A percentile compares a stretch with the other conserved stretches of the same genome.
Conservation (phyloP, 2,113 vertebrate genomes). For the Amblyornis subalaris region DNA sequence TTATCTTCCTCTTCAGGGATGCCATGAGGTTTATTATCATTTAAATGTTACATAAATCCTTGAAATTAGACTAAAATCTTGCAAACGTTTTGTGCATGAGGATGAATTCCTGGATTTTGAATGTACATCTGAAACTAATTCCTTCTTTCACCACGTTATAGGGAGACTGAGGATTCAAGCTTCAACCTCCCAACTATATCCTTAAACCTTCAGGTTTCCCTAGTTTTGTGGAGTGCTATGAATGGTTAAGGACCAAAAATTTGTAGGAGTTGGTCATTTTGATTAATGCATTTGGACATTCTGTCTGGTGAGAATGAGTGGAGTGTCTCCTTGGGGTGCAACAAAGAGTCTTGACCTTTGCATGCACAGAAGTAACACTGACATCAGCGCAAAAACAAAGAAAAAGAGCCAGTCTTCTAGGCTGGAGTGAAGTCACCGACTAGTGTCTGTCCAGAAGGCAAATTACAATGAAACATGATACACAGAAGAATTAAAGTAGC, state of each 20-base stretch:
- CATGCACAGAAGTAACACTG: background rate
- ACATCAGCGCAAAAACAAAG: background rate
- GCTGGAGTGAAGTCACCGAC: conserved; percentile 36
- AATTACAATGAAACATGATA: conserved; percentile 44
- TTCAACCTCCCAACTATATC: background rate
- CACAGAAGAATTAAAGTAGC: conserved; percentile 46
- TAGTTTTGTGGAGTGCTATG: background rate
- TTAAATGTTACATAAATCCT: background rate
- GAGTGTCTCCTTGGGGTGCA: background rate
- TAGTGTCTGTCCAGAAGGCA: conserved; percentile 8
- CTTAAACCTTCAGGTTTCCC: background rate
- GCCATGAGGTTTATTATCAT: background rate
- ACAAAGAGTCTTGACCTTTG: conserved; percentile 24
- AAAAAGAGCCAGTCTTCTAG: background rate
- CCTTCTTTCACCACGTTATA: background rate
- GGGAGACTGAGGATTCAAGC: background rate
- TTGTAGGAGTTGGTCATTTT: background rate
- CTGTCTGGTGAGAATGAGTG: background rate
- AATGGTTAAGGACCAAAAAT: background rate
- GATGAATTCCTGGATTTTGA: background rate
- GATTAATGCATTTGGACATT: background rate
- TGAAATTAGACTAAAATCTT: background rate
- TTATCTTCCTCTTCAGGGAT: background rate
- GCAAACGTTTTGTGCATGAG: background rate
- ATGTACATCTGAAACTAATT: background rate